phyloP scores from a whole-genome alignment of 2,888 invertebrate genomes.

The Cerastis rubricosa region DNA sequence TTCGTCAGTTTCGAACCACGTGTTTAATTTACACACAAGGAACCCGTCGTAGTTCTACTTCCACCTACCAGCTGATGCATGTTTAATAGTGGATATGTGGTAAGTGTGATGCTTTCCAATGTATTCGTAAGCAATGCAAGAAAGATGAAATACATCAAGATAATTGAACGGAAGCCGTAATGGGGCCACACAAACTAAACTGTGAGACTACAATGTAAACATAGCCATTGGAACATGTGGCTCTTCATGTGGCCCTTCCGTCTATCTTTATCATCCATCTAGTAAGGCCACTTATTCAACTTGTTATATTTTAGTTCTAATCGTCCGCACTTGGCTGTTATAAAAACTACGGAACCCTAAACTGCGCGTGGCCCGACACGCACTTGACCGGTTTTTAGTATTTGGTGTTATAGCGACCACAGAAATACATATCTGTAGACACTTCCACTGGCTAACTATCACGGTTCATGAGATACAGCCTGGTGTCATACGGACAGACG shows the following conservation, averaged over 20 bases:
- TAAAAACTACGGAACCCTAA: no score
- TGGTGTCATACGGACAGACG: no score
- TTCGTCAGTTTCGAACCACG: not conserved
- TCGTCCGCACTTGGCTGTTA: no score
- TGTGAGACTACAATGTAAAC: conserved; percentile 42
- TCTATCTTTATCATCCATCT: conserved; percentile 7
- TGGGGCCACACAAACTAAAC: conserved; percentile 53
- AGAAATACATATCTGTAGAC: no score
- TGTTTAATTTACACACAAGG: not conserved
- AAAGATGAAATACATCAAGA: conserved; percentile 40
- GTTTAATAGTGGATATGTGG: not conserved
- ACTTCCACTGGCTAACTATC: no score
- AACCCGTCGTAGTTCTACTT: not conserved
- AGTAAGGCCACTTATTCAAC: conserved; percentile 17
- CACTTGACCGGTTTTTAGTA: no score
- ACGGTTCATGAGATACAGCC: no score
- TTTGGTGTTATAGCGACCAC: no score
- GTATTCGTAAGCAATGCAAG: conserved; percentile 14
- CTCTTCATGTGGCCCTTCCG: conserved; percentile 19
- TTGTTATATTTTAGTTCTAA: not conserved
- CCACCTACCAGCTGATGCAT: not conserved
- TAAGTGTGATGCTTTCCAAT: not conserved
- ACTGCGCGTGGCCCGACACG: no score
- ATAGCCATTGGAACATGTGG: conserved; percentile 42
- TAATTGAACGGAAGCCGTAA: conserved; percentile 54